phyloP scores from a whole-genome alignment of 2,888 invertebrate species.

The Rhaphigaster nebulosa region DNA sequence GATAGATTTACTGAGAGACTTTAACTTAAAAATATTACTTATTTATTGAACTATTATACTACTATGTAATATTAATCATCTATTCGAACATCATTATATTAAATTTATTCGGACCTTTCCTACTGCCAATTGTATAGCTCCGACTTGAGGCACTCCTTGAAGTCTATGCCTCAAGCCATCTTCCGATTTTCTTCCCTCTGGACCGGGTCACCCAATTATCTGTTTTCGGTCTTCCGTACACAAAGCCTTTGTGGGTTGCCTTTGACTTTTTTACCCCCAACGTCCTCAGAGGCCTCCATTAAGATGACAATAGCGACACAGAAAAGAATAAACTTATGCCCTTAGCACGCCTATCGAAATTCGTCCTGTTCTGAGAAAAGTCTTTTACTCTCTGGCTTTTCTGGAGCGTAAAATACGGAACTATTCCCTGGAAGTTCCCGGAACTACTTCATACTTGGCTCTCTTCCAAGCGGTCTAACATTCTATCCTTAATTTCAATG shows the following conservation, averaged over 20 bases:
- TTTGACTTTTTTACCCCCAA: neutral
- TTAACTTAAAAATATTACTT: too few relatives aligned
- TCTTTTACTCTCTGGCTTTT: neutral
- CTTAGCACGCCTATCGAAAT: constrained; percentile 27
- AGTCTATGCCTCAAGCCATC: neutral
- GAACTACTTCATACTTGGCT: constrained; percentile 34
- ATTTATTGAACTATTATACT: too few relatives aligned
- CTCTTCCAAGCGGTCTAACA: neutral
- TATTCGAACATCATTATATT: neutral
- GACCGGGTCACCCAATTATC: constrained; percentile 28
- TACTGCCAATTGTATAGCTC: neutral
- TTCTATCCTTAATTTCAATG: constrained; percentile 29
- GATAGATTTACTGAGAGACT: too few relatives aligned
- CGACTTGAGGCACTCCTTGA: neutral
- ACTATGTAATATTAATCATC: neutral
- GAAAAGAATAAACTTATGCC: constrained; percentile 28
- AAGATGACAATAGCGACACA: neutral
- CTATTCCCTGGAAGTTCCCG: constrained; percentile 31
- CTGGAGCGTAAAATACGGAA: constrained; percentile 31
- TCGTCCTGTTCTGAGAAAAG: neutral
- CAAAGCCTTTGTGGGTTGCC: neutral
- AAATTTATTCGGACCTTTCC: neutral
- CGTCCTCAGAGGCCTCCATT: constrained; percentile 4
- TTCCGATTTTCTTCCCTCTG: neutral
- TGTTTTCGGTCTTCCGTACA: neutral